phyloP scores from a whole-genome alignment of 2,888 invertebrate species.

The Podotricha telesiphe region DNA sequence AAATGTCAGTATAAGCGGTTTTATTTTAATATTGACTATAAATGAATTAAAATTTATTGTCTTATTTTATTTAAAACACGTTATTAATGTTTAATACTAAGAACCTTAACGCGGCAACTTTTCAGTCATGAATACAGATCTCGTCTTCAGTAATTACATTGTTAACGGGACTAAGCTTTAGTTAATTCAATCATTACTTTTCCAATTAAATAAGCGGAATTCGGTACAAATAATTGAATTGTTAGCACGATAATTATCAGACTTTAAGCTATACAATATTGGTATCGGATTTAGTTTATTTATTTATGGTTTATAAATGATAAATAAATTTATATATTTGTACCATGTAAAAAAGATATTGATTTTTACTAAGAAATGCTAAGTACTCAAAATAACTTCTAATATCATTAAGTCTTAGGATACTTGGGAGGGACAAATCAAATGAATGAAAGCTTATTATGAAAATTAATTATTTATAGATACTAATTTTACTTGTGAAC shows the following conservation, averaged over 20 bases:
- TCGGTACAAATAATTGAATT: constrained; percentile 2
- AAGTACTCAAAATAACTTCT: no score
- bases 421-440: no score
- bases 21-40: neutral
- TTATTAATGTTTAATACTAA: neutral
- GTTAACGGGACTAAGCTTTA: constrained; percentile 4
- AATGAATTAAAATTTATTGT: neutral
- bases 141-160: constrained; percentile 4
- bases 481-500: no score
- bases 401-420: no score
- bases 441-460: no score
- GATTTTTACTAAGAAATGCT: no score
- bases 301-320: neutral
- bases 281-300: neutral
- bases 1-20: neutral
- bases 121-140: neutral
- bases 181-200: constrained; percentile 7
- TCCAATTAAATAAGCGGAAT: neutral
- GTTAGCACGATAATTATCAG: neutral
- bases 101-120: constrained; percentile 1
- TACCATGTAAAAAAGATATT: no score
- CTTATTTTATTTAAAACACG: neutral
- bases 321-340: no score
- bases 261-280: neutral
- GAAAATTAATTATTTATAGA: no score